phyloP scores from a whole-genome alignment of 2,797 vertebrate genomes.

The Diplodus sargus region DNA sequence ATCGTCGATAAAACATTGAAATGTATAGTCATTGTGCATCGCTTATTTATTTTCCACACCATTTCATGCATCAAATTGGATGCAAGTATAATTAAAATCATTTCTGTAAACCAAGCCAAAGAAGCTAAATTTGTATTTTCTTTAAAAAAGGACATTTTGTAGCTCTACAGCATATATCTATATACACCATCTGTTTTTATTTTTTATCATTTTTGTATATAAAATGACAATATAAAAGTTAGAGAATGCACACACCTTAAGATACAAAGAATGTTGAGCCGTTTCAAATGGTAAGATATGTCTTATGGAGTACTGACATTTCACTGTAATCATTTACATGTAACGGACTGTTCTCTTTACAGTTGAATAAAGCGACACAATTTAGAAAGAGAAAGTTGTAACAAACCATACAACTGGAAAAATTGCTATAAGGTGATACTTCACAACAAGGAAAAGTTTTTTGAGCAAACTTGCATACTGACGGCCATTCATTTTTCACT shows the following conservation, averaged over 20 bases:
- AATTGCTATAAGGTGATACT: constrained; percentile 96
- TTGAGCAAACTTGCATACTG: constrained; percentile 93
- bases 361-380: constrained; percentile 84
- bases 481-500: constrained; percentile 80
- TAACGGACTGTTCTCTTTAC: constrained; percentile 86
- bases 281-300: constrained; percentile 94
- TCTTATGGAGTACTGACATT: constrained; percentile 90
- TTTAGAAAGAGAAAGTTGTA: constrained; percentile 94
- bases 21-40: constrained; percentile 99
- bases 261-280: constrained; percentile 97
- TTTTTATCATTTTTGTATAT: constrained; percentile 93
- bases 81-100: constrained; percentile 97
- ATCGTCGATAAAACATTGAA: constrained; percentile 98
- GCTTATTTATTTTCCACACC: constrained; percentile 95
- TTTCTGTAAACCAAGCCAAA: constrained; percentile 98
- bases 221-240: constrained; percentile 99
- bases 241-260: constrained; percentile 96
- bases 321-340: constrained; percentile 93
- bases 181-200: constrained; percentile 88
- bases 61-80: constrained; percentile 97
- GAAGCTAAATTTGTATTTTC: constrained; percentile 98
- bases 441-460: constrained; percentile 91
- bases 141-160: constrained; percentile 90
- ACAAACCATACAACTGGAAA: constrained; percentile 98
- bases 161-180: constrained; percentile 99